Evolutionary conservation across 1,140 invertebrate species (phyloP), one percentile per base, ranked within the genome.

Genomic region (Globodera ellingtonae): DNA sequence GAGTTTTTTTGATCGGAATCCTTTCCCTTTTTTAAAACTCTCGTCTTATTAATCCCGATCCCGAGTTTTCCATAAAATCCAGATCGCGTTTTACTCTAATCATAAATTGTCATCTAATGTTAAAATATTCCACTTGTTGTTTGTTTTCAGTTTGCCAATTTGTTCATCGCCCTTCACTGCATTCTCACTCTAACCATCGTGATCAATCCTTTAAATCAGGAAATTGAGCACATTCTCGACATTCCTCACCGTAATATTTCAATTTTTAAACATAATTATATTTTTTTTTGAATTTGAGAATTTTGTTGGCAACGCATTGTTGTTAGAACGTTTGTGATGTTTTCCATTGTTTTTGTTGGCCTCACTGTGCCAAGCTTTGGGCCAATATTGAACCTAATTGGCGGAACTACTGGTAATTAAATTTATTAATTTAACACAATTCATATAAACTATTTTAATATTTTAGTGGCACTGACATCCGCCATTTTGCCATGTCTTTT

Each of bases 401-500:
- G 78, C 4, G 70, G 81, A 21, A 77, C 75, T 18, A 67, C 62
- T 47, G 75, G 75, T 77, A 47, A 52, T 67, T 18, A 67, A 67
- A 70, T 15, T 24, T 35, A 44, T 35, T 65, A 3, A 44, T 46
- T 7, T 18, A 70, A 15, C 10, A 13, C 2, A 44, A 4, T 70
- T 44, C 1, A 15, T 70, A 15, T 47, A 18, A 21, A 24, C 15
- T 35, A 15, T 76, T 76, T 76, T 69, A 21, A 47, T 7, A n/a
- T 76, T 73, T 65, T 52, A 59, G 84, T 84, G 65, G 81, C 84
- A 56, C 69, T 84, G 44, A 84, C 85, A 4, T 84, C 84, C 50
- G 84, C 84, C 10, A 72, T 84, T 44, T 71, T 86, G 69, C 84
- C 84, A 18, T 86, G 84, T 24, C 52, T 84, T 6, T 84, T 84